phyloP scores from a whole-genome alignment of 2,113 vertebrate species.

The Clarias macrocephalus region DNA sequence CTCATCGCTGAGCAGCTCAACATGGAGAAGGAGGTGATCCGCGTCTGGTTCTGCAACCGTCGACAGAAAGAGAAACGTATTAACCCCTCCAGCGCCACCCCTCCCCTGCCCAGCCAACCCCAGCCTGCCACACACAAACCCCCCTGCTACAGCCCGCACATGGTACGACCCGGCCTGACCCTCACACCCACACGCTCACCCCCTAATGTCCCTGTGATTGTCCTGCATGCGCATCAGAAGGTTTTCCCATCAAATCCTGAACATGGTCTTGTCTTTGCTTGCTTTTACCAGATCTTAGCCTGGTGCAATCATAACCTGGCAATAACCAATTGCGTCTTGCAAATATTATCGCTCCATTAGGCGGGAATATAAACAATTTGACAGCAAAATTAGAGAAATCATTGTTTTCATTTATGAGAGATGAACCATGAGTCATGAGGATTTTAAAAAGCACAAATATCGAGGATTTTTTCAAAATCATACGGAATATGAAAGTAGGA shows the following conservation, averaged over 20 bases:
- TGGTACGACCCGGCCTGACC: conserved; percentile 63
- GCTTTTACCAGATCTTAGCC: background rate
- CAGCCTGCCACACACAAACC: conserved; percentile 75
- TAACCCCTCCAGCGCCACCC: conserved; percentile 84
- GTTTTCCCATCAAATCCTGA: conserved; percentile 17
- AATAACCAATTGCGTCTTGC: background rate
- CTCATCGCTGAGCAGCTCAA: conserved; percentile 87
- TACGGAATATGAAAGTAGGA: too few relatives aligned
- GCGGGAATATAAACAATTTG: background rate
- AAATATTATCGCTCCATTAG: background rate
- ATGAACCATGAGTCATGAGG: too few relatives aligned
- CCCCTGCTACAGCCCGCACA: conserved; percentile 81
- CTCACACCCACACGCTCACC: conserved; percentile 18
- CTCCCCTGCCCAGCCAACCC: conserved; percentile 80
- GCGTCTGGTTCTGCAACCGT: conserved; percentile 93
- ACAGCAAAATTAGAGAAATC: too few relatives aligned
- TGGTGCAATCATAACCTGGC: background rate
- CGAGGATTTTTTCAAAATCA: too few relatives aligned
- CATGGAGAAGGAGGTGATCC: conserved; percentile 94
- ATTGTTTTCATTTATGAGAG: too few relatives aligned
- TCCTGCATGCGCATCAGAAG: conserved; percentile 40
- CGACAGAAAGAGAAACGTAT: conserved; percentile 92
- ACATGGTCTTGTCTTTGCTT: conserved; percentile 37
- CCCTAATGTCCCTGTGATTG: conserved; percentile 18
- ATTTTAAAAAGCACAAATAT: too few relatives aligned